Percentiles rank a stretch among this genome's conserved stretches.
Conservation (phyloP, 2,113 vertebrate species). For the Rhinogobius similis region DNA sequence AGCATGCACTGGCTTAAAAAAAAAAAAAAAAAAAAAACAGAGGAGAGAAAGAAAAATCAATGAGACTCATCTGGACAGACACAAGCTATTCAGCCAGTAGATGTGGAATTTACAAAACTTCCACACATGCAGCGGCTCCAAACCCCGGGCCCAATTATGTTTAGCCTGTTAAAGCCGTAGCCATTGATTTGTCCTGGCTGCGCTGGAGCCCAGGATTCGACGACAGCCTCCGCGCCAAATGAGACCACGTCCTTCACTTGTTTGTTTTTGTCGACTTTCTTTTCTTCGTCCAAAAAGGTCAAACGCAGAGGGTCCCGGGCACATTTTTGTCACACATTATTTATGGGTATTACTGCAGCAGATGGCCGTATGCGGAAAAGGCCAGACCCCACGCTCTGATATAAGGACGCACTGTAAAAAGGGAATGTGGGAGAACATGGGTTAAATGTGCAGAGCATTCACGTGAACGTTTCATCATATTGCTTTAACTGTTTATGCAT, state of each 20-base stretch:
- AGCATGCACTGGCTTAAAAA: constrained; percentile 17
- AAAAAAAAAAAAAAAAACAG: constrained; percentile 39
- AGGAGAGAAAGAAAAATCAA: constrained; percentile 45
- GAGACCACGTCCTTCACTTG: constrained; percentile 65
- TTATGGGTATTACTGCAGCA: constrained; percentile 49
- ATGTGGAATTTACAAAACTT: constrained; percentile 59
- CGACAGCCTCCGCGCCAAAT: constrained; percentile 50
- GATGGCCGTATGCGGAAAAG: constrained; percentile 26
- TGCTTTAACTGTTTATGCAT: too few relatives aligned
- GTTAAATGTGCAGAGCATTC: too few relatives aligned
- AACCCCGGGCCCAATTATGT: constrained; percentile 60
- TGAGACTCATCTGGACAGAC: constrained; percentile 46
- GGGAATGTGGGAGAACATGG: background rate
- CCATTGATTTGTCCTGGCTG: constrained; percentile 63
- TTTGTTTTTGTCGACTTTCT: constrained; percentile 64
- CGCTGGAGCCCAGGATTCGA: constrained; percentile 47
- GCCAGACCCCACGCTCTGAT: background rate
- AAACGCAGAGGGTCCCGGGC: constrained; percentile 49
- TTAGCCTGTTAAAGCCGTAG: constrained; percentile 57
- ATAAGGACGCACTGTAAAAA: background rate
- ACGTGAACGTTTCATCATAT: too few relatives aligned
- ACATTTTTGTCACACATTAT: constrained; percentile 64
- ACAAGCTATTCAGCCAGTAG: constrained; percentile 35
- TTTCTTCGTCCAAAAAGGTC: constrained; percentile 58
- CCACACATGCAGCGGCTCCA: constrained; percentile 43